A percentile compares a stretch with the other conserved stretches of the same genome.
Evolutionary conservation across 2,797 vertebrate genomes (phyloP).

Genomic region (Mus caroli): DNA sequence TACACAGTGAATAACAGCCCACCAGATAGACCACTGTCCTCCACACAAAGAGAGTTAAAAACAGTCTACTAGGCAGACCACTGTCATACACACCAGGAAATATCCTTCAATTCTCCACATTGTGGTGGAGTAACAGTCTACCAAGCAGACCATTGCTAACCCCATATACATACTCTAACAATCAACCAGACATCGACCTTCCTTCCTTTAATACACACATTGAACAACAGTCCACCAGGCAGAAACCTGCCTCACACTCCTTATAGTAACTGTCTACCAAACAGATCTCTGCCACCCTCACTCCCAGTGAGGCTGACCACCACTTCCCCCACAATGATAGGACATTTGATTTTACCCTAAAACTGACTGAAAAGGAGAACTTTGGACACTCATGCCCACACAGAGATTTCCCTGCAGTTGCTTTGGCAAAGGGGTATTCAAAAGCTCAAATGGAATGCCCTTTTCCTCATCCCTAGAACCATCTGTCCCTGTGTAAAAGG

Average conservation of each 20-base stretch:
- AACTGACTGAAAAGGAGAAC: slow-evolving; percentile 69
- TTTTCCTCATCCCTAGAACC: slow-evolving; percentile 5
- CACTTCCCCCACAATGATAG: background rate
- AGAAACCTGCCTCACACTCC: background rate
- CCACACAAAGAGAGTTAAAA: background rate
- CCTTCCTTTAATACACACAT: background rate
- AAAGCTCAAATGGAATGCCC: slow-evolving; percentile 72
- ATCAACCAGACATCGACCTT: background rate
- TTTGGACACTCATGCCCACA: slow-evolving; percentile 64
- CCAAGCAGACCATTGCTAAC: background rate
- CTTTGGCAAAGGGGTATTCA: slow-evolving; percentile 65
- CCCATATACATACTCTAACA: background rate
- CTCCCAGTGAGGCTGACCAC: background rate
- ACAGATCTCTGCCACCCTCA: background rate
- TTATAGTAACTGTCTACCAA: background rate
- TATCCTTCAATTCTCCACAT: background rate
- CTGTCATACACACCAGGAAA: background rate
- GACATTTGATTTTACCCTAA: slow-evolving; percentile 48
- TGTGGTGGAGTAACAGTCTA: background rate
- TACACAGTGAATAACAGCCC: background rate
- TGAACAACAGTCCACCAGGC: background rate
- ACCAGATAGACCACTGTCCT: background rate
- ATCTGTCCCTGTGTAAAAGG: slow-evolving; percentile 9
- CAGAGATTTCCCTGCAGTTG: slow-evolving; percentile 67
- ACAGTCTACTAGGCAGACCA: background rate